phyloP scores from a whole-genome alignment of 2,113 vertebrate species.

The Corythoichthys haematopterus region DNA sequence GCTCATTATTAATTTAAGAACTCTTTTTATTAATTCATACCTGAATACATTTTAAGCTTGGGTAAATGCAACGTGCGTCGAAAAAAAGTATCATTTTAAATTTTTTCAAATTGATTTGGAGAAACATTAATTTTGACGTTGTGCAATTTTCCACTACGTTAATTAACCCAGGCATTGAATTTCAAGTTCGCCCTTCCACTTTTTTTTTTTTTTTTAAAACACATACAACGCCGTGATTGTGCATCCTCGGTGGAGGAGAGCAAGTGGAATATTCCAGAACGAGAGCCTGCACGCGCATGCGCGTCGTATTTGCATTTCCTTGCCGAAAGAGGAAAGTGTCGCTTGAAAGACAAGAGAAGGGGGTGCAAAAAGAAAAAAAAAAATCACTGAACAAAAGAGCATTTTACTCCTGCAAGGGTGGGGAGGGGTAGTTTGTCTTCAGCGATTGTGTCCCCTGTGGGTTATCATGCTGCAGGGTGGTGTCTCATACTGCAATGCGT shows the following conservation, averaged over 20 bases:
- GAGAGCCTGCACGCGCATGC: neutral
- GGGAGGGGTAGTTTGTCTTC: slow-evolving; percentile 1
- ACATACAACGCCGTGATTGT: neutral
- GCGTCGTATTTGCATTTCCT: slow-evolving; percentile 22
- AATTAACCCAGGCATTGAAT: neutral
- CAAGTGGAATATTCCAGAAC: slow-evolving; percentile 43
- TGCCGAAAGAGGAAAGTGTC: slow-evolving; percentile 14
- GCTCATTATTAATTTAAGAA: slow-evolving; percentile 35
- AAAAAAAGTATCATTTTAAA: neutral
- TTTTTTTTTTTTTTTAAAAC: neutral
- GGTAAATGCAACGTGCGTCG: neutral
- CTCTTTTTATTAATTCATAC: neutral
- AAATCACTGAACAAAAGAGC: slow-evolving; percentile 16
- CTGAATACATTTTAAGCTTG: neutral
- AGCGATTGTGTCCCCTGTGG: slow-evolving; percentile 29
- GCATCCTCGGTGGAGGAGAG: slow-evolving; percentile 13
- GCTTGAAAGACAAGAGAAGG: slow-evolving; percentile 22
- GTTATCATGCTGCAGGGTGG: slow-evolving; percentile 59
- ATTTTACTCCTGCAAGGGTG: neutral
- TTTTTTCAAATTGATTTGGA: neutral
- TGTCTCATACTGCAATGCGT: slow-evolving; percentile 45
- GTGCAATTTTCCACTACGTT: neutral
- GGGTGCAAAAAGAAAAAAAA: slow-evolving; percentile 4
- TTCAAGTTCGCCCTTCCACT: too few species aligned
- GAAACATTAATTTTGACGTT: neutral